Evolutionary conservation across 1,140 invertebrate genomes (phyloP).

Genomic region (Potamilus streckersoni): DNA sequence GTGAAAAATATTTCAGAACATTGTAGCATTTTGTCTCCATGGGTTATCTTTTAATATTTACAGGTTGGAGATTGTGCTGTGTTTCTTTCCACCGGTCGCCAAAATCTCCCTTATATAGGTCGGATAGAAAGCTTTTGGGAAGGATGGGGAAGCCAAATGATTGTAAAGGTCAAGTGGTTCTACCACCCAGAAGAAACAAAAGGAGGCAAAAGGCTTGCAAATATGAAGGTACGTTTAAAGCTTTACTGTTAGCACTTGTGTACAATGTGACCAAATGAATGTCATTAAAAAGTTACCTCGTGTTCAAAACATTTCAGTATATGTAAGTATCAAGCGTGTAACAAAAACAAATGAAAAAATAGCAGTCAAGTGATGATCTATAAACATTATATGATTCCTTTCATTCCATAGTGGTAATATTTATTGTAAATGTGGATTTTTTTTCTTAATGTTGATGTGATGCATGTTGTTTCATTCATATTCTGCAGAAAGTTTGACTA

Average conservation of each 20-base stretch:
- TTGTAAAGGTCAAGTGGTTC: slow-evolving; percentile 94
- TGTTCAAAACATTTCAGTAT: neutral
- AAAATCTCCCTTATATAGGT: slow-evolving; percentile 92
- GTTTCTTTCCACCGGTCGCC: slow-evolving; percentile 88
- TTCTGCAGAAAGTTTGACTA: too few relatives aligned
- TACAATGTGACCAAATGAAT: neutral
- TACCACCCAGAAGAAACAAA: slow-evolving; percentile 96
- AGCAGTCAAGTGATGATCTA: neutral
- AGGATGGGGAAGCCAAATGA: slow-evolving; percentile 85
- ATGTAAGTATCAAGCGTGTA: neutral
- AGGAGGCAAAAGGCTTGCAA: slow-evolving; percentile 66
- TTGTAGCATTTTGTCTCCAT: too few relatives aligned
- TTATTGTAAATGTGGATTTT: too few relatives aligned
- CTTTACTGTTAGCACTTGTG: neutral
- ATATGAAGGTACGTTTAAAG: slow-evolving; percentile 64
- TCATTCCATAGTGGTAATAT: too few relatives aligned
- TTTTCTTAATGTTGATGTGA: too few relatives aligned
- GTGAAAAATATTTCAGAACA: too few relatives aligned
- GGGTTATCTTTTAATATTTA: neutral
- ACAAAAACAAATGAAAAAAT: neutral
- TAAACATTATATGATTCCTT: neutral
- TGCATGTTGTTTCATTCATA: too few relatives aligned
- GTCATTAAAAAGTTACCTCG: neutral
- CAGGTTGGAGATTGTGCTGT: slow-evolving; percentile 91
- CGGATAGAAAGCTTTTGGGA: slow-evolving; percentile 93